Base-by-base conservation (phyloP, 2,888 invertebrate species). In the Hydropsyche betteni region DNA sequence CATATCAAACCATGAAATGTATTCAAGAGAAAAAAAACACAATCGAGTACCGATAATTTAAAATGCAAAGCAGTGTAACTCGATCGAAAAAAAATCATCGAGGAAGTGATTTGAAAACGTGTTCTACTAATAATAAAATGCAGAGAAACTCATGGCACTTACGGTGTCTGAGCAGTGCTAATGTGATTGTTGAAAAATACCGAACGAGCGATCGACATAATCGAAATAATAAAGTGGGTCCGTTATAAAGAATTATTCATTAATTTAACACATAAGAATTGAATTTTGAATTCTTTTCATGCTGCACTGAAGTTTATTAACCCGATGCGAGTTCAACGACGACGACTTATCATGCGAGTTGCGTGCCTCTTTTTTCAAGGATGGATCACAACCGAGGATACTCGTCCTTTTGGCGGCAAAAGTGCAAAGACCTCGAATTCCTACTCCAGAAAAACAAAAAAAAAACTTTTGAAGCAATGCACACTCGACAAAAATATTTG, bases 21-120 rank as follows among this genome's bases (percentile, higher is more conserved):
- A 58, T 58, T n/a, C 36, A 24, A 4, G 64, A 64, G 34, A 64
- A 64, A 64, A 24, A 24, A 36, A 34, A 64, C 44, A 36, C 64
- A 64, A 64, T 64, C 64, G 36, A 12, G n/a, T 34, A 36, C 36
- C 64, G 64, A 36, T 12, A 64, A 64, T 64, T 64, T 64, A n/a
- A 64, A 64, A 64, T 64, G 64, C 64, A 33, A 64, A 64, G n/a
- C 64, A 36, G 36, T 64, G 34, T 64, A 64, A 64, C 34, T 36
- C 64, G 36, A 36, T 33, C n/a, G n/a, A 33, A 58, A 58, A 64
- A 36, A 64, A 36, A 64, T 64, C 36, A 64, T 64, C 64, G 34
- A 64, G 64, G 64, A 64, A 64, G 64, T 64, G 64, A 64, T 36
- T 64, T 34, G 64, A 64, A 64, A 64, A 64, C 64, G 64, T 64